Base-by-base conservation (phyloP, 2,797 vertebrate genomes). In the Lophotriccus pileatus region DNA sequence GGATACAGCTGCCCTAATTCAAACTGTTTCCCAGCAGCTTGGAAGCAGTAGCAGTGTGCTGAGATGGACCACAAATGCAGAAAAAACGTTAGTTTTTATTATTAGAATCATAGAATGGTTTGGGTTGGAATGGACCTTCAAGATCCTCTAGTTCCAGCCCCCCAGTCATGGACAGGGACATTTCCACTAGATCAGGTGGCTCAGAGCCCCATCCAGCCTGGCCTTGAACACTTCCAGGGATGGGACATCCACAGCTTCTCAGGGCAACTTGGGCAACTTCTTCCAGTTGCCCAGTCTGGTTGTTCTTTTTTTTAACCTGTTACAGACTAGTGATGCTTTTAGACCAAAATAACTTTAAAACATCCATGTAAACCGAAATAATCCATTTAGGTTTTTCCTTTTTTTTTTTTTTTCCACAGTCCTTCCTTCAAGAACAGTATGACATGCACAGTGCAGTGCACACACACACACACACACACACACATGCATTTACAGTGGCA, bases 71-170 rank as follows among this genome's bases (percentile, higher is more conserved):
- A 78, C 9, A 23, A 90, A 53, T 21, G 19, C 12, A 85, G 27
- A 8, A 60, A 66, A 76, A 32, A 6, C 9, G n/a, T 76, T 47
- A 52, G 15, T 39, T 16, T 87, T 87, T 52, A 12, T 6, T 32
- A 20, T 66, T 41, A 36, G 12, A 77, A 20, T 23, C 8, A 36
- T 23, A 20, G 14, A 27, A 39, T 23, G 3, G 6, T 58, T 83
- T 58, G 5, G 37, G 8, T 58, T 52, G 21, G 25, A 52, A 64
- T 6, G 2, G 12, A 41, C 24, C 22, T 58, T 24, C 56, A 50
- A 44, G n/a, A 46, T 34, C 17, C 7, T 34, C 36, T 70, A 3
- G 0, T 34, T 70, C 7, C 12, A 32, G 6, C 2, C 0, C 6
- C 14, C 2, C 16, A 37, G 63, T 32, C 10, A 43, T 7, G 11